Conservation (phyloP, 2,797 vertebrate species). For the Merluccius polli region DNA sequence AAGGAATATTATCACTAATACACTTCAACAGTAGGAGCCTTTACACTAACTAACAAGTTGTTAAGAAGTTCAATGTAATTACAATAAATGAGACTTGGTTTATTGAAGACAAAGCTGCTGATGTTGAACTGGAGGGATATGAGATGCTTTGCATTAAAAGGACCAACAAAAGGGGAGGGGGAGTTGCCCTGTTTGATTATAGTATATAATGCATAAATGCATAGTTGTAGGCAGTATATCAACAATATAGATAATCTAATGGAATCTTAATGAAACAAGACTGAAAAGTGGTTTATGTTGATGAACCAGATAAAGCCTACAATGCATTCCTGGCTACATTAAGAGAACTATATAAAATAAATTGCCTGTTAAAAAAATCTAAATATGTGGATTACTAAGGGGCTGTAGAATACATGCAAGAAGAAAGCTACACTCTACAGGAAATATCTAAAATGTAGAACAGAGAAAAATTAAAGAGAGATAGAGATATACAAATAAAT, state of each 20-base stretch:
- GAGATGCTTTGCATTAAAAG: not conserved
- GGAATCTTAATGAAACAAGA: no score
- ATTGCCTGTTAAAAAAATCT: no score
- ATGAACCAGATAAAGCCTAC: no score
- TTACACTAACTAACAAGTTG: not conserved
- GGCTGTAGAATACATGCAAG: constrained; percentile 1
- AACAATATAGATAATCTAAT: no score
- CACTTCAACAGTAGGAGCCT: not conserved
- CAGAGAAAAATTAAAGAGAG: not conserved
- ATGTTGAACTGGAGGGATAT: not conserved
- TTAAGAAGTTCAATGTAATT: not conserved
- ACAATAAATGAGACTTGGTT: not conserved
- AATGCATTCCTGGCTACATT: no score
- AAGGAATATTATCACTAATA: not conserved
- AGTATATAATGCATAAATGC: no score
- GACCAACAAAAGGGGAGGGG: not conserved
- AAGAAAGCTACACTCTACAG: constrained; percentile 5
- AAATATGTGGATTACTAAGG: not conserved
- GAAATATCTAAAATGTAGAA: constrained; percentile 4
- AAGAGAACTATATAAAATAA: no score
- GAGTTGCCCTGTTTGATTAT: no score
- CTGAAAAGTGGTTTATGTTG: no score
- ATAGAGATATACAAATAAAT: constrained; percentile 1
- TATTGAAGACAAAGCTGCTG: not conserved
- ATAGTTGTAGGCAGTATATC: no score